Evolutionary conservation across 2,113 vertebrate genomes (phyloP).

Genomic region (Tichodroma muraria): DNA sequence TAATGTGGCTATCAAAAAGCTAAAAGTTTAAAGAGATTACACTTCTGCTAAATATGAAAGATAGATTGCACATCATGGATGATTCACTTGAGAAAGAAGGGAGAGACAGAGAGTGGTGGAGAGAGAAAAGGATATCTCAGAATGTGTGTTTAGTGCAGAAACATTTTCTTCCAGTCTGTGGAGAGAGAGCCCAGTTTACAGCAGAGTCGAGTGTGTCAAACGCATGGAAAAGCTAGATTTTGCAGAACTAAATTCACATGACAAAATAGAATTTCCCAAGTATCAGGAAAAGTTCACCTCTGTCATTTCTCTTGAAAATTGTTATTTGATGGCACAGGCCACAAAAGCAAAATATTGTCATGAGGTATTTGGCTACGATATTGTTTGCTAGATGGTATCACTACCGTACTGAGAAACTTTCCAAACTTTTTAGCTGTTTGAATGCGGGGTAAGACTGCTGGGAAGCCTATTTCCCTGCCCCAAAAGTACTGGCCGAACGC

Average conservation of each 20-base stretch:
- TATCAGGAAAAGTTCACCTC: background rate
- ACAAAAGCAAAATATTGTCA: background rate
- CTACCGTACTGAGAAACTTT: conserved; percentile 29
- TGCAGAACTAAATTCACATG: background rate
- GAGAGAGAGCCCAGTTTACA: conserved; percentile 17
- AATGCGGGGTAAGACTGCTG: background rate
- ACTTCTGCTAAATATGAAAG: conserved; percentile 49
- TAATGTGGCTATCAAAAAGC: conserved; percentile 29
- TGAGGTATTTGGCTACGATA: background rate
- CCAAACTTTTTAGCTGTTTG: conserved; percentile 29
- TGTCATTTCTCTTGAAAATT: background rate
- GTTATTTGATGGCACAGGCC: background rate
- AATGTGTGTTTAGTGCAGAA: background rate
- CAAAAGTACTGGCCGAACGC: background rate
- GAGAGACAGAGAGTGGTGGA: background rate
- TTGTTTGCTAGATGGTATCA: background rate
- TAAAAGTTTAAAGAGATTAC: conserved; percentile 51
- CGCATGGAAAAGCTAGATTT: background rate
- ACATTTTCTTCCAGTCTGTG: background rate
- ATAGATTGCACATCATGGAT: background rate
- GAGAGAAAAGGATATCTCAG: background rate
- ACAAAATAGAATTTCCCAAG: background rate
- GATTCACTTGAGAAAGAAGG: conserved; percentile 25
- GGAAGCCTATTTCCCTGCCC: background rate
- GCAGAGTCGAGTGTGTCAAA: background rate